Evolutionary conservation across 2,888 invertebrate genomes (phyloP), one percentile per base, ranked within the genome.

Genomic region (Micropterix aruncella): DNA sequence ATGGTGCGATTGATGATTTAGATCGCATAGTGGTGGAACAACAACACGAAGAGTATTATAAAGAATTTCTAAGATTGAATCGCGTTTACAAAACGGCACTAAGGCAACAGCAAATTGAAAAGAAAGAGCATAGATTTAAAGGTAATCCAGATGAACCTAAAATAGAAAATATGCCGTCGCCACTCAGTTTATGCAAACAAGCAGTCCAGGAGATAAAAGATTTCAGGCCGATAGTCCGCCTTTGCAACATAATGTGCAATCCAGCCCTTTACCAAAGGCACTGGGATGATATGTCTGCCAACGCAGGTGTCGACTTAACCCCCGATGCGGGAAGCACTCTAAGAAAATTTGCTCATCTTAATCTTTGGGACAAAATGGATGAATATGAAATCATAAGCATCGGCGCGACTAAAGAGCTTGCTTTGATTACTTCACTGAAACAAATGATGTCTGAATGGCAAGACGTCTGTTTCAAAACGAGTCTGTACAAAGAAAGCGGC

Each of bases 201-300:
- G 69, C 70, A 53, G 60, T 74, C 4, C 59, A 62, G 38, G 60
- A 69, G 14, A 65, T 79, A 14, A 75, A 73, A 52, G 67, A 71
- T 39, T 80, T 82, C 53, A 65, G 82, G 58, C 74, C 76, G 18
- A 75, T 79, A 47, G 74, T 90, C 37, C 79, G 79, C 2, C 68
- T 89, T 17, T 82, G 89, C 45, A 71, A 75, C 37, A 82, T 86
- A 15, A 75, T 91, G 67, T 89, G 89, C 52, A 85, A 85, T 63
- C 73, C 76, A 9, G 80, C 83, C 1, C 60, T 87, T 47, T 64
- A 78, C 1, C 67, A 75, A 44, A 70, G 81, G 2, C 86, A 87
- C 54, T 87, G 85, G 85, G 65, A 72, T 44, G 75, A 79, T 53
- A 84, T 87, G 79, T 80, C 82, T 0, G 66, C 68, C 12, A 73